Percentiles rank a stretch among this genome's conserved stretches.
Conservation (phyloP, 1,140 invertebrate species). For the Neodiprion pinetum region DNA sequence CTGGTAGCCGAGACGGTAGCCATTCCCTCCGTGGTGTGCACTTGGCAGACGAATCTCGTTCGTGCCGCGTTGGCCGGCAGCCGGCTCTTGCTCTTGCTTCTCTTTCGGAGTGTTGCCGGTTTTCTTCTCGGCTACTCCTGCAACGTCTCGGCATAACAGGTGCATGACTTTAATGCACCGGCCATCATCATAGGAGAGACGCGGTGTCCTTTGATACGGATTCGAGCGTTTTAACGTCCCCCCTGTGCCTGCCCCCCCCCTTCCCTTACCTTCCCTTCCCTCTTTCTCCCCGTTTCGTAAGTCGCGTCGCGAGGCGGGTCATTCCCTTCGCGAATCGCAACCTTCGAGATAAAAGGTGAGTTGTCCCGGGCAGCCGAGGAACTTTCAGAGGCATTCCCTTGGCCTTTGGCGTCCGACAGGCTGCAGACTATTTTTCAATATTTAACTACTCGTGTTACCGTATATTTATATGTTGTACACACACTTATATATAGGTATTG, state of each 20-base stretch:
- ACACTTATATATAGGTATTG: no score
- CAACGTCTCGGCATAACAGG: neutral
- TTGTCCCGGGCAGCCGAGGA: no score
- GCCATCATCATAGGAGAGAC: slow-evolving; percentile 1
- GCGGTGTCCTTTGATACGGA: slow-evolving; percentile 6
- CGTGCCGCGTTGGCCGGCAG: neutral
- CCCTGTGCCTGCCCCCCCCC: neutral
- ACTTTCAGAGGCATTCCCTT: no score
- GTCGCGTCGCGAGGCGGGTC: no score
- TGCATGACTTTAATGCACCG: slow-evolving; percentile 7
- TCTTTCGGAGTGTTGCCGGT: neutral
- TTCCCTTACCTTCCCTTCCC: no score
- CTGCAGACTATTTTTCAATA: no score
- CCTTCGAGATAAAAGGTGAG: no score
- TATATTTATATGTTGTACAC: no score
- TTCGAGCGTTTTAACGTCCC: neutral
- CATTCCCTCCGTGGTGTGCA: neutral
- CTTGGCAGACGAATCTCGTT: neutral
- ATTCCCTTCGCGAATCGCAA: no score
- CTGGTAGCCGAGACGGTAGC: neutral
- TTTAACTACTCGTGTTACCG: no score
- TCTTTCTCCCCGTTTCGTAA: no score
- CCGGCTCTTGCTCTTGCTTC: neutral
- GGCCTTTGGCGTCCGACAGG: no score
- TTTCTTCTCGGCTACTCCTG: neutral